Percentiles rank a stretch among this genome's conserved stretches.
Conservation (phyloP, 2,888 invertebrate genomes). For the Rhagonycha lutea region DNA sequence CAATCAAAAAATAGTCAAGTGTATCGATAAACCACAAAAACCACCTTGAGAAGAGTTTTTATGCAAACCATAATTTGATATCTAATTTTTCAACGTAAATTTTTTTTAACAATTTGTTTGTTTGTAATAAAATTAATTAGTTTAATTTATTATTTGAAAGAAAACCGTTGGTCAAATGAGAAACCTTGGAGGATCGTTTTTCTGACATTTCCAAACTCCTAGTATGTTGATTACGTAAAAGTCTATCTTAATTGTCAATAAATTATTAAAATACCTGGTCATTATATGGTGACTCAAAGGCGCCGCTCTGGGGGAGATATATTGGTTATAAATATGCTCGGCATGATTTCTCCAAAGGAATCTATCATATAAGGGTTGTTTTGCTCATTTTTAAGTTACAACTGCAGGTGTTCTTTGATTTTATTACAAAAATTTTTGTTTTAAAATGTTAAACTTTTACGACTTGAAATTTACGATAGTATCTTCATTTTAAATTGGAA, state of each 20-base stretch:
- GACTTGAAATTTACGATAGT: slow-evolving; percentile 17
- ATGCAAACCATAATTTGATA: neutral
- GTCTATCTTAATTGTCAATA: slow-evolving; percentile 49
- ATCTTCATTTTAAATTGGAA: slow-evolving; percentile 7
- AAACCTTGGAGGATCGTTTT: neutral
- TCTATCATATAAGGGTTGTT: slow-evolving; percentile 32
- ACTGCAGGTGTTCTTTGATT: slow-evolving; percentile 37
- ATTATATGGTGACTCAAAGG: slow-evolving; percentile 48
- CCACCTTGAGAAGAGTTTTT: neutral
- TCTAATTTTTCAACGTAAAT: neutral
- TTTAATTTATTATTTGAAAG: neutral
- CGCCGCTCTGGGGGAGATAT: slow-evolving; percentile 46
- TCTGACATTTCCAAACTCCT: slow-evolving; percentile 16
- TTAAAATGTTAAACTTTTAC: slow-evolving; percentile 14
- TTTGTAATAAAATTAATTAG: neutral
- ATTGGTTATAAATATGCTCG: slow-evolving; percentile 48
- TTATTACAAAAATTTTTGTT: slow-evolving; percentile 19
- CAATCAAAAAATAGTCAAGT: neutral
- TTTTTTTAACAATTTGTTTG: neutral
- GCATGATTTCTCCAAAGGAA: slow-evolving; percentile 34
- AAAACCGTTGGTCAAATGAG: neutral
- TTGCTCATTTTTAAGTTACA: slow-evolving; percentile 32
- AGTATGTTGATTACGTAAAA: slow-evolving; percentile 37
- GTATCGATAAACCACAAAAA: neutral
- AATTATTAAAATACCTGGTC: slow-evolving; percentile 49